Evolutionary conservation across 2,113 vertebrate genomes (phyloP).

Genomic region (Caranx ignobilis): DNA sequence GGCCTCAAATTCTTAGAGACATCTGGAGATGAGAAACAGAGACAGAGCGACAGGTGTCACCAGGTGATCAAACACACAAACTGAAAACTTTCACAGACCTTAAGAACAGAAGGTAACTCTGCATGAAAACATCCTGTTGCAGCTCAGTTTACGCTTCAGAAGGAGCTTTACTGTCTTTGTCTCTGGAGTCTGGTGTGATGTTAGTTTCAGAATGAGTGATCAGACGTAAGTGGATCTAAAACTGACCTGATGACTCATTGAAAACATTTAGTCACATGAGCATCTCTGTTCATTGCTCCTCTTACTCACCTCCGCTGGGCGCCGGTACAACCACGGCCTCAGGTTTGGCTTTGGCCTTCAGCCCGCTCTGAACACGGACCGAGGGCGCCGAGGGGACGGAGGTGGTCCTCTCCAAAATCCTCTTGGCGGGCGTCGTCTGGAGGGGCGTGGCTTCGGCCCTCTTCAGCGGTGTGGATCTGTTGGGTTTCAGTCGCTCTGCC

Average conservation of each 20-base stretch:
- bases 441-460: conserved; percentile 48
- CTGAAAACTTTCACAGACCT: background rate
- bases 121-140: too few relatives aligned
- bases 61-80: background rate
- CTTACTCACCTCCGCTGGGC: conserved; percentile 40
- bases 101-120: too few relatives aligned
- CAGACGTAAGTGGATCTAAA: too few relatives aligned
- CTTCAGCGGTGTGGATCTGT: conserved; percentile 68
- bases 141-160: too few relatives aligned
- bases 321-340: conserved; percentile 53
- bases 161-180: too few relatives aligned
- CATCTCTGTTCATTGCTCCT: conserved; percentile 37
- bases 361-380: conserved; percentile 27
- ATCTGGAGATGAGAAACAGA: conserved; percentile 61
- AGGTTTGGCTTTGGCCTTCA: conserved; percentile 64
- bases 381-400: conserved; percentile 26
- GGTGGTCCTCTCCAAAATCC: conserved; percentile 34
- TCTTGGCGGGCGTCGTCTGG: conserved; percentile 62
- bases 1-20: conserved; percentile 67
- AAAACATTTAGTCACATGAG: conserved; percentile 38
- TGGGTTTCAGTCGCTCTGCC: conserved; percentile 35
- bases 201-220: too few relatives aligned
- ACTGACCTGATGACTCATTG: too few relatives aligned
- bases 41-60: background rate
- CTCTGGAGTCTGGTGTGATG: too few relatives aligned